A percentile compares a stretch with the other conserved stretches of the same genome.
phyloP scores from a whole-genome alignment of 2,888 invertebrate species.

The Drosophila anomalipes region DNA sequence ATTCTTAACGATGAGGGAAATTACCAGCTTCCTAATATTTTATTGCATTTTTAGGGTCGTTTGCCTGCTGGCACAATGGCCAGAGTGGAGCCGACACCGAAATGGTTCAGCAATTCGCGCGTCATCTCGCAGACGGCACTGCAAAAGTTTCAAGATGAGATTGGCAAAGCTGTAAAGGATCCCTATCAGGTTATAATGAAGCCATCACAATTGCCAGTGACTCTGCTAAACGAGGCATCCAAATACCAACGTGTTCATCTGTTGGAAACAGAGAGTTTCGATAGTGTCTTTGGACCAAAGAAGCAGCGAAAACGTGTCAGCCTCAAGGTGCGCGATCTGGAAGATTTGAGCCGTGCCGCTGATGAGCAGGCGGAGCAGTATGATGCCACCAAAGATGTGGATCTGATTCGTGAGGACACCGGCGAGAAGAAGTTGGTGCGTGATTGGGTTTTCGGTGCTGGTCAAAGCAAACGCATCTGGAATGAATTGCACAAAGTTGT shows the following conservation, averaged over 20 bases:
- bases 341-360: conserved; percentile 91
- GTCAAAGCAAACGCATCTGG: conserved; percentile 99
- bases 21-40: conserved; percentile 6
- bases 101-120: conserved; percentile 99
- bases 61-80: conserved; percentile 95
- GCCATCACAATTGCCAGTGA: conserved; percentile 97
- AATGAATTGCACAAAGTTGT: conserved; percentile 99
- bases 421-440: conserved; percentile 93
- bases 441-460: conserved; percentile 98
- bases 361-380: conserved; percentile 91
- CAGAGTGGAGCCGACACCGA: conserved; percentile 98
- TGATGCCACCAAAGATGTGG: conserved; percentile 92
- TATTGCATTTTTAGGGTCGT: conserved; percentile 86
- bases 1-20: not conserved
- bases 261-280: conserved; percentile 97
- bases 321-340: conserved; percentile 90
- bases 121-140: conserved; percentile 96
- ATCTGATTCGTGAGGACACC: conserved; percentile 92
- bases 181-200: conserved; percentile 99
- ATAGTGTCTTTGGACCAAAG: conserved; percentile 98
- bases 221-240: conserved; percentile 95
- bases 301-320: conserved; percentile 96
- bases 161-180: conserved; percentile 97
- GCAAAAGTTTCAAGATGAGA: conserved; percentile 96
- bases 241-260: conserved; percentile 97